Conservation (phyloP, 2,888 invertebrate genomes). For the Leucophenga montana region DNA sequence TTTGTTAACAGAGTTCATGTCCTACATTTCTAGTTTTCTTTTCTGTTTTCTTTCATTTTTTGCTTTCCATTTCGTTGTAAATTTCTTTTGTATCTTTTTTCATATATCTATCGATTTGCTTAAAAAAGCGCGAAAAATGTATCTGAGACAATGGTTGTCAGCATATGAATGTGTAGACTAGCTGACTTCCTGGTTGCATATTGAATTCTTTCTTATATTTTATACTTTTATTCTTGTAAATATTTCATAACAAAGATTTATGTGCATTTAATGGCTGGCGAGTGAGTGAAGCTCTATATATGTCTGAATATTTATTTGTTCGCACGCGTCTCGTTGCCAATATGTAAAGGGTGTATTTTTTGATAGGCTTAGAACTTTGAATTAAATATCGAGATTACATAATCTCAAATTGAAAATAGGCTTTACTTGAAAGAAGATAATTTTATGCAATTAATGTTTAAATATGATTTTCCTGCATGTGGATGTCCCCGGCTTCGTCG, state of each 20-base stretch:
- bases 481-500: too few species aligned
- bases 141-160: too few species aligned
- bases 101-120: too few species aligned
- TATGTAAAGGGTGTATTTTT: too few species aligned
- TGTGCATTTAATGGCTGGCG: slow-evolving; percentile 42
- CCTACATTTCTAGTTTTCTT: slow-evolving; percentile 31
- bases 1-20: slow-evolving; percentile 14
- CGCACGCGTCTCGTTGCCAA: too few species aligned
- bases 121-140: slow-evolving; percentile 2
- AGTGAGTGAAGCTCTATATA: not conserved
- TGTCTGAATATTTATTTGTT: not conserved
- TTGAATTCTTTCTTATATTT: slow-evolving; percentile 37
- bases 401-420: too few species aligned
- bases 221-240: slow-evolving; percentile 13
- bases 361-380: too few species aligned
- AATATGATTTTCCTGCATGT: too few species aligned
- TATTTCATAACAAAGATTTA: slow-evolving; percentile 49
- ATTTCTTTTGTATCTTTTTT: slow-evolving; percentile 26
- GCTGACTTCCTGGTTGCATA: slow-evolving; percentile 32
- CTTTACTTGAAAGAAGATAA: too few species aligned
- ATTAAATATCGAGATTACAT: too few species aligned
- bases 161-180: too few species aligned
- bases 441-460: too few species aligned
- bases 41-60: slow-evolving; percentile 1
- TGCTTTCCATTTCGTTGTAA: slow-evolving; percentile 41